phyloP scores from a whole-genome alignment of 2,113 vertebrate species.

The Aspiorhynchus laticeps region DNA sequence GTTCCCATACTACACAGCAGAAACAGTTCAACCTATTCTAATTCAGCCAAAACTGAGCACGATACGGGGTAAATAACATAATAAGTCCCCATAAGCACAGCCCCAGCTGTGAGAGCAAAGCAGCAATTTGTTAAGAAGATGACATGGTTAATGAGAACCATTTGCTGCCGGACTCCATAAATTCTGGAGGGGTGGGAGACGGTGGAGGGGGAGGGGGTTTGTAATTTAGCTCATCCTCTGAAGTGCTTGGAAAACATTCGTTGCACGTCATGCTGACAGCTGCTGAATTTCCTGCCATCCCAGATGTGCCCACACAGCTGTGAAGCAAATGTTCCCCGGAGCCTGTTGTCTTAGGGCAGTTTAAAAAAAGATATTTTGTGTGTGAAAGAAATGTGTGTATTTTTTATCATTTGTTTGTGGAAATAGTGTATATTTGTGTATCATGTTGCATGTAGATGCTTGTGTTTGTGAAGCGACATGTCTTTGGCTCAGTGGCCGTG shows the following conservation, averaged over 20 bases:
- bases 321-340: constrained; percentile 78
- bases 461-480: background rate
- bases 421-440: constrained; percentile 5
- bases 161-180: constrained; percentile 85
- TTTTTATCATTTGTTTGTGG: background rate
- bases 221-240: constrained; percentile 80
- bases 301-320: constrained; percentile 89
- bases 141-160: constrained; percentile 92
- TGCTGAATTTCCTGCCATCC: constrained; percentile 82
- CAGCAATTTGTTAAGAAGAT: constrained; percentile 88
- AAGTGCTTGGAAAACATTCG: constrained; percentile 88
- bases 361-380: background rate
- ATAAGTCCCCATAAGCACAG: constrained; percentile 60
- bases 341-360: constrained; percentile 51
- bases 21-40: constrained; percentile 1
- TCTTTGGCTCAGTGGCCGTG: constrained; percentile 7
- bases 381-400: constrained; percentile 6
- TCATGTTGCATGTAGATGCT: background rate
- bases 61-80: constrained; percentile 51
- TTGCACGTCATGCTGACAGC: constrained; percentile 77
- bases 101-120: constrained; percentile 81
- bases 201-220: constrained; percentile 47
- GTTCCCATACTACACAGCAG: background rate
- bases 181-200: constrained; percentile 57
- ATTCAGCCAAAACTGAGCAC: constrained; percentile 41